Evolutionary conservation across 2,113 vertebrate genomes (phyloP), one percentile per base, ranked within the genome.

Genomic region (Bubo scandiacus): DNA sequence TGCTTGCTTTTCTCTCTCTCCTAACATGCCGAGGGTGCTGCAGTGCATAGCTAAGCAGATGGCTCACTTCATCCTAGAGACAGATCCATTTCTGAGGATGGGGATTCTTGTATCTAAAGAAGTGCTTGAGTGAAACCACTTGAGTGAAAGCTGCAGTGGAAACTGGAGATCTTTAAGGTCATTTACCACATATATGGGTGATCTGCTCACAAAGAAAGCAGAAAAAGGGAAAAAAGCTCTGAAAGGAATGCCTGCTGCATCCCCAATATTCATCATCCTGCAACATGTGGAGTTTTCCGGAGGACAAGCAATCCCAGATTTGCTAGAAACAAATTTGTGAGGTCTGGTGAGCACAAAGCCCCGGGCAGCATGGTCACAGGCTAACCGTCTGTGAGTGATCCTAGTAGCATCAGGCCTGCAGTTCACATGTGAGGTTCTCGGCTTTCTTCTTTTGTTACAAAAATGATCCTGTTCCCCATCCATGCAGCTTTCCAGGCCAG

Each of bases 1-100:
- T 75, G 67, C 59, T 94, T 58, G 74, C 73, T 94, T 81, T 72
- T 79, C 38, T 88, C 62, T 65, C 67, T 71, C n/a, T 86, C 32
- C 67, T 45, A 74, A 51, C 49, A 14, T 38, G 86, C 66, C 58
- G 86, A 82, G 78, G 73, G 73, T 97, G 80, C 83, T 92, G 81
- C 88, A 94, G 61, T 81, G 58, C 55, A 82, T 67, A 83, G 77
- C 72, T 77, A 89, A 97, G 84, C 95, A 95, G 94, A 91, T 95
- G 94, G 93, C 83, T 95, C 47, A 51, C 70, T 89, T 88, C 59
- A 66, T 90, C 65, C 90, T 87, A 42, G 77, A 95, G 90, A 85
- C 19, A 19, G 45, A 86, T 91, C 77, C 79, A 73, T 83, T 89
- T 88, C 51, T 68, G 71, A 93, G 54, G 55, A 49, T 0, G 2